Conservation (phyloP, 2,797 vertebrate species). For the Pempheris klunzingeri region DNA sequence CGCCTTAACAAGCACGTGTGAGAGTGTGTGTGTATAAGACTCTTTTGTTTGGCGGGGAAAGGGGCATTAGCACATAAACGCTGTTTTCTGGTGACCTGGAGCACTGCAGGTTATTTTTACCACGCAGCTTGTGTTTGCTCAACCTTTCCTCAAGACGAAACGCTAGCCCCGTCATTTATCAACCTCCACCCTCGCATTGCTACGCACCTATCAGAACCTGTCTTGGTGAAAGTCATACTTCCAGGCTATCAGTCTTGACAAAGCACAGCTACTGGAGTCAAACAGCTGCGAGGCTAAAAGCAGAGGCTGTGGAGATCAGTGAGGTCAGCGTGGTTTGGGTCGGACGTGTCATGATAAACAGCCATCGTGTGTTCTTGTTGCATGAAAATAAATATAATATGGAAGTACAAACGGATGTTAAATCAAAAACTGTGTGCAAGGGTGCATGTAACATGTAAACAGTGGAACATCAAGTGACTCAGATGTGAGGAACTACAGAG, state of each 20-base stretch:
- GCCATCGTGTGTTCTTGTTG: background rate
- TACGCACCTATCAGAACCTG: conserved; percentile 26
- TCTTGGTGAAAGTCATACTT: conserved; percentile 32
- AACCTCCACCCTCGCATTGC: conserved; percentile 13
- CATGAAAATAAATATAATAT: conserved; percentile 23
- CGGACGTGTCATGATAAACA: conserved; percentile 32
- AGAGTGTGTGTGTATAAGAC: conserved; percentile 24
- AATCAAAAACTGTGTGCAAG: conserved; percentile 32
- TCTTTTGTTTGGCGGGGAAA: conserved; percentile 57
- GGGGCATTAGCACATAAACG: conserved; percentile 44
- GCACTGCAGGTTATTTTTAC: conserved; percentile 58
- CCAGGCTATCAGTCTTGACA: conserved; percentile 27
- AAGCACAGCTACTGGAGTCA: conserved; percentile 27
- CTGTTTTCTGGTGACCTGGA: conserved; percentile 36
- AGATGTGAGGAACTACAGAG: conserved; percentile 47
- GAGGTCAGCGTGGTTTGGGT: conserved; percentile 24
- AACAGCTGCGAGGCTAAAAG: conserved; percentile 16
- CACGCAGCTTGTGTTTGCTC: conserved; percentile 32
- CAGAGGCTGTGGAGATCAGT: conserved; percentile 19
- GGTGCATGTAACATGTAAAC: conserved; percentile 3
- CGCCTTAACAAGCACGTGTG: conserved; percentile 46
- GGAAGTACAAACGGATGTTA: conserved; percentile 30
- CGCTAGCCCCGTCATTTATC: conserved; percentile 28
- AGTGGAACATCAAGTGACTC: conserved; percentile 40
- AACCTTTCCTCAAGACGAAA: conserved; percentile 26